These are phyloP conservation scores for Tachystola acroxantha DNA, from an alignment of 2,888 invertebrate genomes.

Conservation along the genomic window DNA sequence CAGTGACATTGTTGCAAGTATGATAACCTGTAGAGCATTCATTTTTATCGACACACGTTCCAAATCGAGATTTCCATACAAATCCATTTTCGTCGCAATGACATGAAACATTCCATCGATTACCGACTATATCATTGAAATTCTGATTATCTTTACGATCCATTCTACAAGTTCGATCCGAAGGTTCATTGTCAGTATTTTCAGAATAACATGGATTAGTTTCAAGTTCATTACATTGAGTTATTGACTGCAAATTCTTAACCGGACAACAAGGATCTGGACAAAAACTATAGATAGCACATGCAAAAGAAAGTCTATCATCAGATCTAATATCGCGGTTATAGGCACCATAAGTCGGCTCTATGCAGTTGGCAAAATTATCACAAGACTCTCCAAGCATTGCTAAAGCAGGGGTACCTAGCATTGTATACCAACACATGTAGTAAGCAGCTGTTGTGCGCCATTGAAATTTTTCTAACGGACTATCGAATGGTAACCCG, in stretches of 20 bases:
- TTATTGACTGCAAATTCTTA: conserved; percentile 51
- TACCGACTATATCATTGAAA: conserved; percentile 65
- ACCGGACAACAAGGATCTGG: conserved; percentile 81
- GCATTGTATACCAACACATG: conserved; percentile 83
- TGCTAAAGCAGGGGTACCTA: conserved; percentile 63
- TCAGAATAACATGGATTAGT: conserved; percentile 73
- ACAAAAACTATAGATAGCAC: conserved; percentile 82
- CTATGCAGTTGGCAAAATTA: conserved; percentile 79
- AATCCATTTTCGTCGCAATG: conserved; percentile 69
- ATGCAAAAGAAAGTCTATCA: conserved; percentile 72
- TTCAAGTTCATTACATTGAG: conserved; percentile 56
- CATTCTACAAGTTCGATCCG: conserved; percentile 34
- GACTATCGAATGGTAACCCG: conserved; percentile 75
- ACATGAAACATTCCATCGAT: conserved; percentile 81
- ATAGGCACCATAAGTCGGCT: conserved; percentile 44
- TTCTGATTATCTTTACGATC: conserved; percentile 54
- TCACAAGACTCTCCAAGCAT: conserved; percentile 79
- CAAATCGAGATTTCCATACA: conserved; percentile 78
- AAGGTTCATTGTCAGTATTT: conserved; percentile 24
- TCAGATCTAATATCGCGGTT: conserved; percentile 78
- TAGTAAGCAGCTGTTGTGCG: conserved; percentile 80
- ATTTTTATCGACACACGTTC: conserved; percentile 81
- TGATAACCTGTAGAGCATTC: conserved; percentile 69
- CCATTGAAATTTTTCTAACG: conserved; percentile 80
- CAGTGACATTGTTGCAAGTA: conserved; percentile 50